These are phyloP conservation scores for Apamea anceps DNA, from an alignment of 2,888 invertebrate species.

Conservation along the genomic window DNA sequence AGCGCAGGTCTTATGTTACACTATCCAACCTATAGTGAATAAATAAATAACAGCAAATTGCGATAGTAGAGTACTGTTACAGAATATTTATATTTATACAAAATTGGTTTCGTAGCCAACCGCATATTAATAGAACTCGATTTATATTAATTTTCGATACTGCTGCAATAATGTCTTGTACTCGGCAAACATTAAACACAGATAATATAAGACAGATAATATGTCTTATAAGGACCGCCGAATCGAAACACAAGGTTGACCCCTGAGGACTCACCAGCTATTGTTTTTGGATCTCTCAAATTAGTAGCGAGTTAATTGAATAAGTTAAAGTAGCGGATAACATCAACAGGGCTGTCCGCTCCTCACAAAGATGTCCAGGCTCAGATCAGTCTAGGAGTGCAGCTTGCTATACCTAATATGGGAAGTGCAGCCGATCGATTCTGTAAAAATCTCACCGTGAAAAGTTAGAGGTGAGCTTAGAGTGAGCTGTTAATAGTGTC, in stretches of 20 bases:
- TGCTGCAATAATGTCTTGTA: neutral
- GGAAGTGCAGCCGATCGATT: neutral
- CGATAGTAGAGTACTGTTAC: neutral
- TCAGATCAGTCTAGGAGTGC: conserved; percentile 1
- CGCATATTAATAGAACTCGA: neutral
- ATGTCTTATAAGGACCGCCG: neutral
- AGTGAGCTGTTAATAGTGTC: no score
- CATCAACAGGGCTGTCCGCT: neutral
- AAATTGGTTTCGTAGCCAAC: neutral
- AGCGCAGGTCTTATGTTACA: neutral
- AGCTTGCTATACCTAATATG: neutral
- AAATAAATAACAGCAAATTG: neutral
- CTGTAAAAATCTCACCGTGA: no score
- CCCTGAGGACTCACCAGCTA: neutral
- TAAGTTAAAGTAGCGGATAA: neutral
- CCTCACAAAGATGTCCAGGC: neutral
- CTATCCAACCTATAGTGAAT: no score
- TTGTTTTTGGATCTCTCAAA: neutral
- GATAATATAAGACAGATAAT: no score
- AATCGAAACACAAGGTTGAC: neutral
- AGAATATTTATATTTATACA: neutral
- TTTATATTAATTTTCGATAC: neutral
- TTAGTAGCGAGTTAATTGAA: neutral
- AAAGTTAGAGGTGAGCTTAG: no score
- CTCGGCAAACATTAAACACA: conserved; percentile 2